Evolutionary conservation across 2,797 vertebrate genomes (phyloP).

Genomic region (Myotis pilosus): DNA sequence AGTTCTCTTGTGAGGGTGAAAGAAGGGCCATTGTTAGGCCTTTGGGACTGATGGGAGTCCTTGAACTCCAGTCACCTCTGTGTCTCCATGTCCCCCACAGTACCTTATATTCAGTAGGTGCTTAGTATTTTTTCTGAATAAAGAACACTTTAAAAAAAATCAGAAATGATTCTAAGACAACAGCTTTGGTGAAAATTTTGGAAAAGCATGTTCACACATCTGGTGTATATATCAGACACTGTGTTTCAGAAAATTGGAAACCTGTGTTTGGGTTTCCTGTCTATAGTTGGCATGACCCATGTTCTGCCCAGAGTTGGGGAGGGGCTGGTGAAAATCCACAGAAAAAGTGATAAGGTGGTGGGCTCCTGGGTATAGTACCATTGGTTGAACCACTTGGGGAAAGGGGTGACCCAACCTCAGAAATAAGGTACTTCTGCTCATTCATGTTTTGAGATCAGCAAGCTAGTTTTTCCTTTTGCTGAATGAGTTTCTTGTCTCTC

Average conservation of each 20-base stretch:
- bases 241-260: not conserved
- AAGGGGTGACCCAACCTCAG: not conserved
- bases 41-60: not conserved
- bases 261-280: not conserved
- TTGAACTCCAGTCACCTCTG: not conserved
- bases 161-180: not conserved
- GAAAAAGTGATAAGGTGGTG: not conserved
- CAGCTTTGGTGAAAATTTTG: not conserved
- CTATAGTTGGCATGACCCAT: too few species aligned
- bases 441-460: not conserved
- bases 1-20: not conserved
- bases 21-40: not conserved
- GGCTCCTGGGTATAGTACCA: not conserved
- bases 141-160: not conserved
- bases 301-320: too few species aligned
- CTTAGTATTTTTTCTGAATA: not conserved
- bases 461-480: not conserved
- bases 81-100: not conserved
- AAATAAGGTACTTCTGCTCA: not conserved
- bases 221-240: accelerated
- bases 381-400: accelerated
- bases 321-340: not conserved
- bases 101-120: not conserved
- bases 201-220: not conserved
- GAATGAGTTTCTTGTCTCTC: not conserved